Percentiles rank a stretch among this genome's conserved stretches.
Conservation (phyloP, 2,888 invertebrate species). For the Drosophila emarginata region DNA sequence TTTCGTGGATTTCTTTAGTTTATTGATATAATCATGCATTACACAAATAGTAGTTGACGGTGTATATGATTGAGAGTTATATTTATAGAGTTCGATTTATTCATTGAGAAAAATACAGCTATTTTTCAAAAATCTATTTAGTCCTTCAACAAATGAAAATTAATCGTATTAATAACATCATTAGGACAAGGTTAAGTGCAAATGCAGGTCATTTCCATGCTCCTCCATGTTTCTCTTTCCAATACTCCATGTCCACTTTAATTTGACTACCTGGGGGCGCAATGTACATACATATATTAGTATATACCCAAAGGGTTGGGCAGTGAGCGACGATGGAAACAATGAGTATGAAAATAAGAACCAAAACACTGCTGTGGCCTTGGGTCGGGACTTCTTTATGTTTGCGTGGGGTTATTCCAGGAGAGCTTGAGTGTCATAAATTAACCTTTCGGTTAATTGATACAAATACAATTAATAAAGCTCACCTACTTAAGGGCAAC, state of each 20-base stretch:
- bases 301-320: slow-evolving; percentile 52
- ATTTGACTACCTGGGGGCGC: background rate
- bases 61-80: too few relatives aligned
- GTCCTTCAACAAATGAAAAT: slow-evolving; percentile 46
- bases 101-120: too few relatives aligned
- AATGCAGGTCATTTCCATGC: slow-evolving; percentile 67
- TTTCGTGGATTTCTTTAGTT: slow-evolving; percentile 19
- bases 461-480: slow-evolving; percentile 81
- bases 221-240: background rate
- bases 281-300: slow-evolving; percentile 4
- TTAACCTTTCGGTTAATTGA: slow-evolving; percentile 83
- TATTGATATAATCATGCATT: slow-evolving; percentile 38
- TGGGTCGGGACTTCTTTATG: slow-evolving; percentile 22
- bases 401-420: slow-evolving; percentile 27
- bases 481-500: slow-evolving; percentile 56
- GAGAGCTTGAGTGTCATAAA: slow-evolving; percentile 79
- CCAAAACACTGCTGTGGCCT: slow-evolving; percentile 58
- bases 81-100: too few relatives aligned
- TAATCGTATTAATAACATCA: slow-evolving; percentile 38
- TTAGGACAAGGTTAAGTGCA: slow-evolving; percentile 57
- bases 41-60: too few relatives aligned
- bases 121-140: too few relatives aligned
- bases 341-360: background rate
- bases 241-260: background rate
- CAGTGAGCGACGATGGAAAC: slow-evolving; percentile 42